Percentiles rank a stretch among this genome's conserved stretches.
Evolutionary conservation across 2,113 vertebrate genomes (phyloP).

Genomic region (Toxostoma redivivum): DNA sequence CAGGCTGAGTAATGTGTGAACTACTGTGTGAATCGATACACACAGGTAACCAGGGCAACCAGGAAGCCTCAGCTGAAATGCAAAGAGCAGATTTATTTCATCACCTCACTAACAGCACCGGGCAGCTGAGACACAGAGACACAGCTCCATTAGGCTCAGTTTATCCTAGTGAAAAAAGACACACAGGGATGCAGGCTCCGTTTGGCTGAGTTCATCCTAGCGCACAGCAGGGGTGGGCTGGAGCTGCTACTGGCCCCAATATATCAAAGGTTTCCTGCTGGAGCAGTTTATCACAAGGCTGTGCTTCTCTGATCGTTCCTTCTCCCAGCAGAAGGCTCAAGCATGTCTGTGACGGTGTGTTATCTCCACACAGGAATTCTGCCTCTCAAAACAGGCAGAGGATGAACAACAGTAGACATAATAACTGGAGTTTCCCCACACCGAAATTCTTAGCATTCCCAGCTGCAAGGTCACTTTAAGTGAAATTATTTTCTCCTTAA

Average conservation of each 20-base stretch:
- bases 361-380: neutral
- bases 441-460: neutral
- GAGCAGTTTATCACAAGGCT: neutral
- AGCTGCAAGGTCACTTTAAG: neutral
- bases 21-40: neutral
- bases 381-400: neutral
- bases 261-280: neutral
- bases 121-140: neutral
- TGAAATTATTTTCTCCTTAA: neutral
- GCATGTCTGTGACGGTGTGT: neutral
- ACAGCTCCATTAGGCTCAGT: neutral
- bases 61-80: neutral
- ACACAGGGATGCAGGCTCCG: accelerated
- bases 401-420: neutral
- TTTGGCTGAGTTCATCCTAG: neutral
- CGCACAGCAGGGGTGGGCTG: accelerated
- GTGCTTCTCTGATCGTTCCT: neutral
- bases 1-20: neutral
- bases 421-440: neutral
- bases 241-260: accelerated
- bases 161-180: neutral
- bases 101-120: accelerated
- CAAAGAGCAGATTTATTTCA: neutral
- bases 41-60: neutral
- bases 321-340: neutral